Evolutionary conservation across 2,797 vertebrate genomes (phyloP), one percentile per base, ranked within the genome.

Genomic region (Lemur catta): DNA sequence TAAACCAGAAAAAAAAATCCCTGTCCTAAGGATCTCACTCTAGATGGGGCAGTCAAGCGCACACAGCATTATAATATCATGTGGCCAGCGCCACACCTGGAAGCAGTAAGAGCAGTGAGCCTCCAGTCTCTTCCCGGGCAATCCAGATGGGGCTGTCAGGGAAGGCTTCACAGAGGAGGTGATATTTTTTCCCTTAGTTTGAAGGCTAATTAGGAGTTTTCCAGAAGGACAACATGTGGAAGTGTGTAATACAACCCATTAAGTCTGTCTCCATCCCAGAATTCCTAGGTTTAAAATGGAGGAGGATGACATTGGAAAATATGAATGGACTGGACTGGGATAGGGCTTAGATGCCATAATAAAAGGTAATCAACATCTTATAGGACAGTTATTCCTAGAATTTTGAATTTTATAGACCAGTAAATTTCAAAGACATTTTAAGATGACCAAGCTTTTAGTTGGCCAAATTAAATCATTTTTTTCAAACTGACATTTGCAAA

Each of bases 391-490:
- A 91, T 82, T 82, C 22, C 46, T 78, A 91, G 61, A 63, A 74
- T 69, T 33, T 43, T 87, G 20, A 15, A 33, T 65, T 92, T 95
- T 69, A 81, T 28, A 79, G 52, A 76, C 26, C 50, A 63, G 30
- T 41, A 91, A 78, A 52, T 85, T 95, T 76, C 72, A 92, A 94
- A 95, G 80, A 69, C 43, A 90, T 81, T 94, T 96, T 90, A 88
- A 92, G 41, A 92, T 81, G 26, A 55, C 41, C 12, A 57, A 43
- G 11, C 63, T 82, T 94, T 94, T 78, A 72, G 46, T 71, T 93
- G 92, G 63, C 63, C 33, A 89, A 80, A 55, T 7, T 46, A 69
- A 95, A 67, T 85, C 30, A 6, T 61, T 86, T 69, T 59, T 80
- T 10, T 55, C 52, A 95, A 95, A 63, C 33, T 79, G 79, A 48